These are phyloP conservation scores for Clupea harengus DNA, from an alignment of 2,113 vertebrate species.

Conservation along the genomic window DNA sequence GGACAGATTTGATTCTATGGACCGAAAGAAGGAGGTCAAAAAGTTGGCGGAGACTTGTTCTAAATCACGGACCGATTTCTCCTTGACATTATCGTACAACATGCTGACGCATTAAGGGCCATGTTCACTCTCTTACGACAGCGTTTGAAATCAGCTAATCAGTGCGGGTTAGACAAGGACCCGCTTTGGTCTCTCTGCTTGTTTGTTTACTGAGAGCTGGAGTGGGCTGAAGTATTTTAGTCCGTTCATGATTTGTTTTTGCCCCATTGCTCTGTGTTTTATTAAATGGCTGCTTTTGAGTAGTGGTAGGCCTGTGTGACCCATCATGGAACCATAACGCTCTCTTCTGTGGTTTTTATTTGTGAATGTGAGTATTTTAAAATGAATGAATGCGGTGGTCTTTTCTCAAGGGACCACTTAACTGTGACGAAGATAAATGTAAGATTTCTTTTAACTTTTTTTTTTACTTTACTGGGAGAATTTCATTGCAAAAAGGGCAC, in stretches of 20 bases:
- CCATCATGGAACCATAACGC: background rate
- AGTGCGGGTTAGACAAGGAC: background rate
- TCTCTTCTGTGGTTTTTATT: background rate
- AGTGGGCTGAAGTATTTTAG: background rate
- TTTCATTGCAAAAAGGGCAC: background rate
- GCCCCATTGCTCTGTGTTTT: background rate
- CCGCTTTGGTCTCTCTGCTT: background rate
- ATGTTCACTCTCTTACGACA: background rate
- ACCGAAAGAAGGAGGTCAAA: background rate
- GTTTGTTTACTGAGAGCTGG: background rate
- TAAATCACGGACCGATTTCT: background rate
- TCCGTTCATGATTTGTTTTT: background rate
- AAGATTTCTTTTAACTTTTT: background rate
- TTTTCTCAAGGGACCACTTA: conserved; percentile 7
- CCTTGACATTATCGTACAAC: background rate
- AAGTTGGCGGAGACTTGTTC: background rate
- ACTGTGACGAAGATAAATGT: background rate
- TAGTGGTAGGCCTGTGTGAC: background rate
- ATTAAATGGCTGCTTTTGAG: background rate
- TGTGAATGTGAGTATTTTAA: background rate
- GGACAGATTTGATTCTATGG: background rate
- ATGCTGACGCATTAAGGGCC: background rate
- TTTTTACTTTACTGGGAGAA: background rate
- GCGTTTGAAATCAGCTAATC: background rate
- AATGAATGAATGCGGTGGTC: background rate